Evolutionary conservation across 2,888 invertebrate species (phyloP).

Genomic region (Hyposoter didymator): DNA sequence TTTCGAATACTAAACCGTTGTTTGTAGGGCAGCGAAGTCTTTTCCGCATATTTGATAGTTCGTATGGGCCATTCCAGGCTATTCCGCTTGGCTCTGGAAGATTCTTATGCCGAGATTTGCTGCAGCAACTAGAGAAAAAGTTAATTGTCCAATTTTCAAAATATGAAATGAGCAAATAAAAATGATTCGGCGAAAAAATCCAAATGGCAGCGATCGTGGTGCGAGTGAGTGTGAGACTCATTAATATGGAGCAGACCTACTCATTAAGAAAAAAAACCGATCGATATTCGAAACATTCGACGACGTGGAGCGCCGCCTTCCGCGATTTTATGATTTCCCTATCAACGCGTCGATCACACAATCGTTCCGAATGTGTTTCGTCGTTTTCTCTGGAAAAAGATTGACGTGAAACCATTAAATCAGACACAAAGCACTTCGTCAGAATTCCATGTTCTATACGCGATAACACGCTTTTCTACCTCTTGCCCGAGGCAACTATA

Average conservation of each 20-base stretch:
- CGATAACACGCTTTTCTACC: conserved; percentile 45
- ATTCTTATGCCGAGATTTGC: no score
- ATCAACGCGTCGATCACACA: conserved; percentile 59
- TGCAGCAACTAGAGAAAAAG: no score
- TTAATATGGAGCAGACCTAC: neutral
- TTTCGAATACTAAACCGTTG: conserved; percentile 36
- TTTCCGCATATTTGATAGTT: neutral
- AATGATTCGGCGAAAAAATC: neutral
- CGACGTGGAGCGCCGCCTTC: conserved; percentile 28
- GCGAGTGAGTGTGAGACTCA: neutral
- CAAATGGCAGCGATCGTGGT: neutral
- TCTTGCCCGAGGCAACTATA: neutral
- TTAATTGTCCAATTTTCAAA: no score
- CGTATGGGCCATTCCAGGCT: neutral
- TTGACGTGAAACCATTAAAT: conserved; percentile 66
- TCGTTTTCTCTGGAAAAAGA: conserved; percentile 35
- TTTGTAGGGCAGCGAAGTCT: conserved; percentile 1
- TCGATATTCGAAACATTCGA: conserved; percentile 45
- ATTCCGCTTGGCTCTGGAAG: no score
- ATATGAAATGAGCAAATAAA: neutral
- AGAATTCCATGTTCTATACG: conserved; percentile 51
- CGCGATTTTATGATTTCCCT: conserved; percentile 21
- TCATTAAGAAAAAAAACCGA: conserved; percentile 10
- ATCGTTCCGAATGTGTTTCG: conserved; percentile 32
- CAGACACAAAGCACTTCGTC: conserved; percentile 63